Evolutionary conservation across 2,888 invertebrate genomes (phyloP).

Genomic region (Steinernema hermaphroditum): DNA sequence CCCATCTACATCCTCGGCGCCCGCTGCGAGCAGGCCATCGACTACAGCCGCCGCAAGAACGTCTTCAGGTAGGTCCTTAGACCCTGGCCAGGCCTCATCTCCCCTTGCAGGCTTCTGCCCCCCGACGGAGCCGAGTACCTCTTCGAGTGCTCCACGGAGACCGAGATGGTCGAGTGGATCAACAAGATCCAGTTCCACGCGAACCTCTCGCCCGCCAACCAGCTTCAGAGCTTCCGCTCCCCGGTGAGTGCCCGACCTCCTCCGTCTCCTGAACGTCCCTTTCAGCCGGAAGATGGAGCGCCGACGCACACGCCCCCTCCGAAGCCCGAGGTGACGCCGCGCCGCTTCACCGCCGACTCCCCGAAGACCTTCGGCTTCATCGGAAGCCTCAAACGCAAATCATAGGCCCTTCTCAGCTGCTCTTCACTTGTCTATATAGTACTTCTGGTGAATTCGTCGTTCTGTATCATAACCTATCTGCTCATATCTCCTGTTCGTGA

Average conservation of each 20-base stretch:
- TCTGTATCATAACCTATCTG: slow-evolving; percentile 19
- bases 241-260: neutral
- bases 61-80: slow-evolving; percentile 74
- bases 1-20: slow-evolving; percentile 73
- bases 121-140: slow-evolving; percentile 91
- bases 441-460: slow-evolving; percentile 15
- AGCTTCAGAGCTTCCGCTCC: slow-evolving; percentile 45
- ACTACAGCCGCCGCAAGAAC: slow-evolving; percentile 92
- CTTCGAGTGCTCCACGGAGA: slow-evolving; percentile 78
- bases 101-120: slow-evolving; percentile 74
- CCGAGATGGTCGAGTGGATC: slow-evolving; percentile 70
- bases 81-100: neutral
- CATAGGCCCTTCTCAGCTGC: slow-evolving; percentile 1
- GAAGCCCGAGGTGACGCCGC: slow-evolving; percentile 13
- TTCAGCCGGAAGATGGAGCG: slow-evolving; percentile 8
- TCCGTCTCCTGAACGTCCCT: neutral
- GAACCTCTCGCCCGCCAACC: slow-evolving; percentile 76
- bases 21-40: slow-evolving; percentile 76
- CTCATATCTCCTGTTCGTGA: slow-evolving; percentile 14
- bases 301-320: slow-evolving; percentile 9
- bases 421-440: slow-evolving; percentile 1
- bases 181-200: slow-evolving; percentile 88
- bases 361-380: slow-evolving; percentile 27
- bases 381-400: slow-evolving; percentile 28
- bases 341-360: slow-evolving; percentile 19